Conservation (phyloP, 2,888 invertebrate species). For the Apocheima hispidaria region DNA sequence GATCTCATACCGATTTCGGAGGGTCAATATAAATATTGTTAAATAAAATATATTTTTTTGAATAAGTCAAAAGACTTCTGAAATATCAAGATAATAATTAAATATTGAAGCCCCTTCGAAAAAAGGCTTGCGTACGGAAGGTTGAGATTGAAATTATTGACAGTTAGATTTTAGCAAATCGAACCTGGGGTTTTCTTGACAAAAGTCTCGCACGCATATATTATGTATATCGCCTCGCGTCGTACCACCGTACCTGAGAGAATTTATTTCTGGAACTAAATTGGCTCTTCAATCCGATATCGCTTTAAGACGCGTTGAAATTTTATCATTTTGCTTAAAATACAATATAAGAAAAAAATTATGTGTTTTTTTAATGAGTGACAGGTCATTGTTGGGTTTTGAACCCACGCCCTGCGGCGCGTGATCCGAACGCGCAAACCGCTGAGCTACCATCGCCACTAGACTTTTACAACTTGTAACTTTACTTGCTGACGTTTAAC, state of each 20-base stretch:
- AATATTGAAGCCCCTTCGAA: not conserved
- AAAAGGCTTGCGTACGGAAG: not conserved
- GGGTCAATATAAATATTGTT: slow-evolving; percentile 15
- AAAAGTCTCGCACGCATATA: not conserved
- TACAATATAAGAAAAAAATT: not conserved
- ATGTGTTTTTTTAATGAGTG: no score
- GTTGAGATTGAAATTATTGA: not conserved
- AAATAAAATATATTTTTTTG: no score
- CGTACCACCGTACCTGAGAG: no score
- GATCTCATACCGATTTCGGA: slow-evolving; percentile 33
- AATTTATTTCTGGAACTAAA: not conserved
- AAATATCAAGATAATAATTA: not conserved
- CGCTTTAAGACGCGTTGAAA: not conserved
- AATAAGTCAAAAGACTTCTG: slow-evolving; percentile 15
- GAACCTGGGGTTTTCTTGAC: not conserved
- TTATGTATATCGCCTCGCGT: not conserved
- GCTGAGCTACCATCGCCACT: no score
- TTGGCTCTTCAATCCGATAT: slow-evolving; percentile 8
- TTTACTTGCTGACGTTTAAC: no score
- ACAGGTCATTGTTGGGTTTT: no score
- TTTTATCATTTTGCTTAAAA: slow-evolving; percentile 4
- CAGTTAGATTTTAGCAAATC: not conserved
- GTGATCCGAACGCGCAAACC: no score
- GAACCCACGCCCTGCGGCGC: no score
- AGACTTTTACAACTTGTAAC: no score